Evolutionary conservation across 1,140 invertebrate genomes (phyloP), one percentile per base, ranked within the genome.

Genomic region (Lasioglossum baleicum): DNA sequence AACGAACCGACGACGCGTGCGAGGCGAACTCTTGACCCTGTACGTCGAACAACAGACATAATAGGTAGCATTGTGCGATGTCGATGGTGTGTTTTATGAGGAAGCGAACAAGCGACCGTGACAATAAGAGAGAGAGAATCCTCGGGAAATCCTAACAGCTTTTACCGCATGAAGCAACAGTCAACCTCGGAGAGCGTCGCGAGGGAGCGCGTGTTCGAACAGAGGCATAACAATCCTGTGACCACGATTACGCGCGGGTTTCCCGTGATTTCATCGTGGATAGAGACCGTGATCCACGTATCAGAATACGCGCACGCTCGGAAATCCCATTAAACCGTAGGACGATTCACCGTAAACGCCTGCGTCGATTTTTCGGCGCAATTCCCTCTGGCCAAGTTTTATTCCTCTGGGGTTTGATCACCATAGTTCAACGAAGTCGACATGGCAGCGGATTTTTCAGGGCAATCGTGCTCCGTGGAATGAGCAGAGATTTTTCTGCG

Each of bases 241-340:
- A 69, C 73, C 60, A 58, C 56, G 67, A 76, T 71, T 81, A 71
- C 26, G 65, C 74, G 72, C 64, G 76, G 56, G n/a, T 86, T 86
- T 86, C 81, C 74, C 65, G 67, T 86, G 63, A 86, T 81, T 83
- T 86, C 74, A 78, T 86, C 58, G 63, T 75, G 68, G 20, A 65
- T 58, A 53, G 60, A 11, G 44, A 44, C 60, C 44, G 44, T 42
- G n/a, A 51, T 56, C 70, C 70, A 48, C 67, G 71, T 35, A 7
- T 2, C 17, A 7, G 10, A 35, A 7, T 6, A 0, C 7, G 48
- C 42, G 40, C 53, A 11, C 53, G 2, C 13, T 51, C 80, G 73
- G 40, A 60, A 81, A 68, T 75, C 72, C 64, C 78, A 51, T 70
- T 7, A 68, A 48, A 10, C 35, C 0, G 70, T 2, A 8, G 20